These are phyloP conservation scores for Plagodis pulveraria DNA, from an alignment of 2,888 invertebrate species.

Conservation along the genomic window DNA sequence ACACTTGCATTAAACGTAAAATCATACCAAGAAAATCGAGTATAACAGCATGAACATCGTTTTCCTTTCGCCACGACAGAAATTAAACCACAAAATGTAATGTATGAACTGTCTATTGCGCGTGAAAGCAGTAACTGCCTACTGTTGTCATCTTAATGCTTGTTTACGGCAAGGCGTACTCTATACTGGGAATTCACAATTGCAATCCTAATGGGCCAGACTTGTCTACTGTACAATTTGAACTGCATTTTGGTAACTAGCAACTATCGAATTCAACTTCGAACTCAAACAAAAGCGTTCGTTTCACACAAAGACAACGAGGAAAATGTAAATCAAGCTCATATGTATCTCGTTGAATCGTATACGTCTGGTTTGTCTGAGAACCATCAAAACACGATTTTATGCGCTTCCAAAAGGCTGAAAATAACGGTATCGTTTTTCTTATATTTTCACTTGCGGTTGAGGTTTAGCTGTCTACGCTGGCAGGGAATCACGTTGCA, in stretches of 20 bases:
- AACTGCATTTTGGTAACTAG: neutral
- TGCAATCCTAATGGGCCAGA: too few relatives aligned
- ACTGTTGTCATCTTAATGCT: neutral
- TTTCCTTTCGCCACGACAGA: slow-evolving; percentile 37
- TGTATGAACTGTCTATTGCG: slow-evolving; percentile 28
- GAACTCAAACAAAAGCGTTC: slow-evolving; percentile 7
- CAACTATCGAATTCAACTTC: neutral
- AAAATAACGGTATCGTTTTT: slow-evolving; percentile 37
- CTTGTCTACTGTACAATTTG: too few relatives aligned
- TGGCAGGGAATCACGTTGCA: slow-evolving; percentile 65
- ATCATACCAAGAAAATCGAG: too few relatives aligned
- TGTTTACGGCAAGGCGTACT: neutral
- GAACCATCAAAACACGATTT: slow-evolving; percentile 31
- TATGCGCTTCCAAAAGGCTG: slow-evolving; percentile 22
- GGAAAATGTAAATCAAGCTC: slow-evolving; percentile 22
- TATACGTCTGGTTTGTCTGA: slow-evolving; percentile 23
- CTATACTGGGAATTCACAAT: too few relatives aligned
- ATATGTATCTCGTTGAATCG: slow-evolving; percentile 19
- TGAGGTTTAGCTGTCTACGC: slow-evolving; percentile 36
- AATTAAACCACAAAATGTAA: slow-evolving; percentile 43
- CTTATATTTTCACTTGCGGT: slow-evolving; percentile 64
- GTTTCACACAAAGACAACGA: slow-evolving; percentile 17
- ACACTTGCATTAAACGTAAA: too few relatives aligned
- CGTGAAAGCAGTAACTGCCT: slow-evolving; percentile 8
- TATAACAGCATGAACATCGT: slow-evolving; percentile 24